phyloP scores from a whole-genome alignment of 2,888 invertebrate genomes.

The Drosophila meridionalis region DNA sequence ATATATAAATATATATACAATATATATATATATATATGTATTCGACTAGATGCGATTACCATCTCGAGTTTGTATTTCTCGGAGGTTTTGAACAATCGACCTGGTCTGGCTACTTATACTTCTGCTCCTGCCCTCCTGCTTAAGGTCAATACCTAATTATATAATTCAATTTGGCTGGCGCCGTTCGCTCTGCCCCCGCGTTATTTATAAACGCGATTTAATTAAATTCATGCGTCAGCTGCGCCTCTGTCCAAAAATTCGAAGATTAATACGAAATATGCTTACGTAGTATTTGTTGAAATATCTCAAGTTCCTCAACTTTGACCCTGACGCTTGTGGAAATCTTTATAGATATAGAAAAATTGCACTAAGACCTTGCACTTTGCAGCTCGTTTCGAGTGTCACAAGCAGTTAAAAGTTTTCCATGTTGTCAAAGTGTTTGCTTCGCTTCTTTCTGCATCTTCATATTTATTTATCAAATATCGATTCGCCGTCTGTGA shows the following conservation, averaged over 20 bases:
- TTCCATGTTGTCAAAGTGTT: constrained; percentile 31
- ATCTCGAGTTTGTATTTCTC: constrained; percentile 24
- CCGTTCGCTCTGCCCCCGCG: constrained; percentile 23
- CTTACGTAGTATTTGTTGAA: not conserved
- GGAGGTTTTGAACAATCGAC: constrained; percentile 34
- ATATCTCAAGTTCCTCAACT: constrained; percentile 24
- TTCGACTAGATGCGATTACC: constrained; percentile 8
- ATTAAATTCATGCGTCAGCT: constrained; percentile 58
- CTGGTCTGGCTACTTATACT: constrained; percentile 8
- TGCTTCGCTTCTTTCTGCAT: not conserved
- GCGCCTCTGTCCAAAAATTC: constrained; percentile 1
- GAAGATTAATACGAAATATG: not conserved
- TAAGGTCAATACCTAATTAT: constrained; percentile 63
- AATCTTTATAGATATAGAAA: constrained; percentile 12
- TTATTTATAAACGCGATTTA: constrained; percentile 69
- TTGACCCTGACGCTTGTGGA: constrained; percentile 15
- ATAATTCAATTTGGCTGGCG: constrained; percentile 64
- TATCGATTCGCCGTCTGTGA: constrained; percentile 43
- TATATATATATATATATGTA: not conserved
- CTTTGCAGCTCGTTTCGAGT: constrained; percentile 39
- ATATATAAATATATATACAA: not conserved
- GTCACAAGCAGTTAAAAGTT: constrained; percentile 56
- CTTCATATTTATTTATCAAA: constrained; percentile 11
- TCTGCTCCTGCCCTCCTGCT: not conserved
- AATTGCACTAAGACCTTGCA: constrained; percentile 41